These are phyloP conservation scores for Myanophis thanlyinensis DNA, from an alignment of 2,113 vertebrate species.

Conservation along the genomic window DNA sequence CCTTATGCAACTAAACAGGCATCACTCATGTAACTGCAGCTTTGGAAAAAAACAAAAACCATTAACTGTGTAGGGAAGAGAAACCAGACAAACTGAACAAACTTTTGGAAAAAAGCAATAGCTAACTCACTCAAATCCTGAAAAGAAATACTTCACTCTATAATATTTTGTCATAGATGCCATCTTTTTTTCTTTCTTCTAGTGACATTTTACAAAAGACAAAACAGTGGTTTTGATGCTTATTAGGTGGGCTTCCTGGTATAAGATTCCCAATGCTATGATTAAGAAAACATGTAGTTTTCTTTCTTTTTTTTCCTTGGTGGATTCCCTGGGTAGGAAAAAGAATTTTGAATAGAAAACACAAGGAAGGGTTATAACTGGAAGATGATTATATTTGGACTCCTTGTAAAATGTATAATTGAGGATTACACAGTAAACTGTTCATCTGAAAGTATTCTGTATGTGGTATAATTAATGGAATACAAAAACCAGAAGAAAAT, in stretches of 20 bases:
- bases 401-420: neutral
- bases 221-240: too few relatives aligned
- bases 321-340: neutral
- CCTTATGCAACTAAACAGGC: neutral
- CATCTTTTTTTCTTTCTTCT: too few relatives aligned
- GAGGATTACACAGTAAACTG: neutral
- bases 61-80: neutral
- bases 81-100: neutral
- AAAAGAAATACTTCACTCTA: too few relatives aligned
- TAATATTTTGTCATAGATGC: too few relatives aligned
- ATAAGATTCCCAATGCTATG: too few relatives aligned
- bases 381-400: neutral
- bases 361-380: neutral
- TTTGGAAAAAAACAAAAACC: neutral
- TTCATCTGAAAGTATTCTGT: neutral
- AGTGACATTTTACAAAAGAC: too few relatives aligned
- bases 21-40: neutral
- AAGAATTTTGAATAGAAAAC: neutral
- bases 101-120: too few relatives aligned
- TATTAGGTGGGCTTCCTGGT: too few relatives aligned
- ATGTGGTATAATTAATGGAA: neutral
- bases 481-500: neutral
- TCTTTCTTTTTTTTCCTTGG: neutral
- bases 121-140: too few relatives aligned
- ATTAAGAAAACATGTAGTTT: too few relatives aligned